Percentiles rank a stretch among this genome's conserved stretches.
phyloP scores from a whole-genome alignment of 2,113 vertebrate species.

The Clarias gariepinus region DNA sequence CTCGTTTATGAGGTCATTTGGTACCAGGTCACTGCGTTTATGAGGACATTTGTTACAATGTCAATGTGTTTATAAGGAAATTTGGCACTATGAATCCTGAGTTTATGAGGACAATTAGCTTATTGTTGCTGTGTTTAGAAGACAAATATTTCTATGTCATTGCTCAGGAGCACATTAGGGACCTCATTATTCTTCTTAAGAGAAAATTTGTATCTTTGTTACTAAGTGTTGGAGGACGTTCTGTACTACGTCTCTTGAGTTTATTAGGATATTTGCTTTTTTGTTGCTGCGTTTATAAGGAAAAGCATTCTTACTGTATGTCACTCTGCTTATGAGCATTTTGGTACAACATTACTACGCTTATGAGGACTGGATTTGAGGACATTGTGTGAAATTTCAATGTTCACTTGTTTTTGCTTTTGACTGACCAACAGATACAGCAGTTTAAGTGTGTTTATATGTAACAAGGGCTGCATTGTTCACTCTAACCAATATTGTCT shows the following conservation, averaged over 20 bases:
- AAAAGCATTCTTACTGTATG: neutral
- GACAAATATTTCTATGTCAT: neutral
- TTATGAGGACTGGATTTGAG: neutral
- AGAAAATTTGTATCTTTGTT: neutral
- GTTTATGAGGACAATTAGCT: neutral
- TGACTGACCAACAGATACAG: neutral
- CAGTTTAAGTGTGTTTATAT: neutral
- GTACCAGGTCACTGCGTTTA: neutral
- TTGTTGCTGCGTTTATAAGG: no score
- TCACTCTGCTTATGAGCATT: neutral
- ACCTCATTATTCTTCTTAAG: no score
- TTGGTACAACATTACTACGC: neutral
- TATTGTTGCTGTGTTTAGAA: neutral
- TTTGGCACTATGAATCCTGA: neutral
- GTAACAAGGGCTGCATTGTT: slow-evolving; percentile 32
- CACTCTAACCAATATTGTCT: neutral
- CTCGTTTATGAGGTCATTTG: neutral
- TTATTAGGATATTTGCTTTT: neutral
- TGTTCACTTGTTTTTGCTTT: neutral
- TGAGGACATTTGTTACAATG: neutral
- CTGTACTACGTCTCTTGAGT: neutral
- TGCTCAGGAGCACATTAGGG: neutral
- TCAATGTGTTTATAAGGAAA: neutral
- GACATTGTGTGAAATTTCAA: neutral
- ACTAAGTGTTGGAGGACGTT: neutral